Base-by-base conservation (phyloP, 2,888 invertebrate genomes). In the Barypeithes pellucidus region DNA sequence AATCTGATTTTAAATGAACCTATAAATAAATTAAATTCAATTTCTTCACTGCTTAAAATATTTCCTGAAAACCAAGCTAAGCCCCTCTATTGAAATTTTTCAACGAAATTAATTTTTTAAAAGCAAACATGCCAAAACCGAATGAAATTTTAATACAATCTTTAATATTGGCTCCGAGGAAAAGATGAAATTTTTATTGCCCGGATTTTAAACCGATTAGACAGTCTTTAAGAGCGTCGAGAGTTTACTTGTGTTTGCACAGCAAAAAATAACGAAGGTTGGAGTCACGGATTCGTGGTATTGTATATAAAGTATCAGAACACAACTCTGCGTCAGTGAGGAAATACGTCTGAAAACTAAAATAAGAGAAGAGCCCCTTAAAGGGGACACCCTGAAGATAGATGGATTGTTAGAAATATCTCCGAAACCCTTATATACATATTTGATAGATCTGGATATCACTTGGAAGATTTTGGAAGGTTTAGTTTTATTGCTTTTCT, bases 111-210 rank as follows among this genome's bases (percentile, higher is more conserved):
- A 33, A 57, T 57, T 57, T 57, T 57, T 57, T 33, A 57, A 36
- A 33, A 14, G 52, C 33, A 57, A 57, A 57, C 54, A 57, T 57
- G 54, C 54, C 33, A 33, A 57, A 54, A 18, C n/a, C 2, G 33
- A 33, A 57, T 57, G 33, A 54, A 54, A 54, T 54, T 33, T 54
- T 54, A 54, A 54, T 54, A 9, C 54, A 54, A 14, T 33, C 29
- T 54, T 54, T 33, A 54, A 33, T 54, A 54, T 54, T 54, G 54
- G 54, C 54, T 54, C 14, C 33, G 29, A 54, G 54, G 33, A 54
- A 54, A 33, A 1, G 29, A 50, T 29, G 54, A 54, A 54, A 54
- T 57, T 57, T 57, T 18, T 57, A 57, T 57, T 57, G 29, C 9
- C 16, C 7, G 14, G 29, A 22, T 14, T 57, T 33, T 29, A 33